These are phyloP conservation scores for Leptogaster cylindrica DNA, from an alignment of 2,888 invertebrate genomes.

Conservation along the genomic window DNA sequence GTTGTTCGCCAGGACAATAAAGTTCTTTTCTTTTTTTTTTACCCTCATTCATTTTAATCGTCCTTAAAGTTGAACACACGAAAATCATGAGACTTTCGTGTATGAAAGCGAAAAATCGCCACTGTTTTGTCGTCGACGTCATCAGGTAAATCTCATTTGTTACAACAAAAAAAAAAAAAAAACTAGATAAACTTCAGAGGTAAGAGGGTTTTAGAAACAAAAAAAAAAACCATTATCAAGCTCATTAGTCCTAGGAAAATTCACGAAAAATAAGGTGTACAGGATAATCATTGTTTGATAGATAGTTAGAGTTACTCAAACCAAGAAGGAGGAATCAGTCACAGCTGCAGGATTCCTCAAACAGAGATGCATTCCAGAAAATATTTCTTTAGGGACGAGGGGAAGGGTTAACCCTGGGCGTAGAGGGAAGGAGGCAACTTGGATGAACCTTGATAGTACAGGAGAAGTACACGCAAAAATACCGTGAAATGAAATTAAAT, in stretches of 20 bases:
- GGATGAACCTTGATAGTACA: conserved; percentile 18
- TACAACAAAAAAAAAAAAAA: no score
- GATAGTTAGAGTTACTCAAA: conserved; percentile 8
- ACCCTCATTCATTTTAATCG: conserved; percentile 27
- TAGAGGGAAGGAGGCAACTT: neutral
- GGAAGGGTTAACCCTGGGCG: neutral
- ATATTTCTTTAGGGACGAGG: neutral
- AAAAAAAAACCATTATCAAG: conserved; percentile 23
- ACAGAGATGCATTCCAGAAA: neutral
- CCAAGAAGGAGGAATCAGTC: conserved; percentile 25
- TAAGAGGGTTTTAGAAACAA: no score
- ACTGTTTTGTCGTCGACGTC: no score
- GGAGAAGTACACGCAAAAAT: conserved; percentile 26
- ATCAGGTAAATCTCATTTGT: no score
- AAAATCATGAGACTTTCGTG: neutral
- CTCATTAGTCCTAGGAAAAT: conserved; percentile 23
- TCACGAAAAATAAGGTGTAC: conserved; percentile 18
- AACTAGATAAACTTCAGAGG: no score
- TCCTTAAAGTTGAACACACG: conserved; percentile 19
- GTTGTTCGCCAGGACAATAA: no score
- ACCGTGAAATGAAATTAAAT: conserved; percentile 34
- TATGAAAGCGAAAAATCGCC: neutral
- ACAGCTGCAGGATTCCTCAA: neutral
- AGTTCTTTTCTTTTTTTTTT: neutral
- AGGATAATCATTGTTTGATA: conserved; percentile 4